Base-by-base conservation (phyloP, 2,797 vertebrate species). In the Myripristis jacobus region DNA sequence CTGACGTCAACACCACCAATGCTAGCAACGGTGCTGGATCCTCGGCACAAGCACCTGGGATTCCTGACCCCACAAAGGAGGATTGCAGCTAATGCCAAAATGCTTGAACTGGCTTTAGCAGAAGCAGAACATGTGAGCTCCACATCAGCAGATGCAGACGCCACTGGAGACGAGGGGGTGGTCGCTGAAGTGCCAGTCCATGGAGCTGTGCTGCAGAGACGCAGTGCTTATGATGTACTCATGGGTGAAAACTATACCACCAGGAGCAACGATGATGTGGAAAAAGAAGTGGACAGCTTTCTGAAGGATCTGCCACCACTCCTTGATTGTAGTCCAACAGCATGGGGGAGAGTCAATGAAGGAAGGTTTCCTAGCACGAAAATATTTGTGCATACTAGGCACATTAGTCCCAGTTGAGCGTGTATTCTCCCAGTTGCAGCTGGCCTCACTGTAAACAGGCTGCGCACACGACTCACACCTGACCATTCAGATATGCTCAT, bases 311-410 rank as follows among this genome's bases (percentile, higher is more conserved):
- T 15, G 10, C 12, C 53, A 6, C 43, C 62, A 21, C 47, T 19
- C 3, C 54, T 76, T 19, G 73, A 70, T 7, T n/a, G 21, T 5
- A 38, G n/a, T 48, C 54, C 61, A 21, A 34, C 22, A 48, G 52
- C 50, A 4, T 70, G 61, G 67, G 68, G 75, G 51, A 67, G 67
- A 62, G 69, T 22, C 1, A 72, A 67, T 52, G 41, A 43, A 46
- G 27, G 16, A 15, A 44, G 52, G n/a, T 79, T 68, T 44, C 64
- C n/a, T n/a, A n/a, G n/a, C n/a, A n/a, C n/a, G n/a, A n/a, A n/a
- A n/a, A n/a, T n/a, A n/a, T n/a, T n/a, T n/a, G n/a, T n/a, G n/a
- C n/a, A n/a, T n/a, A n/a, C n/a, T n/a, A n/a, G n/a, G n/a, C n/a
- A n/a, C n/a, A n/a, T n/a, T n/a, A n/a, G n/a, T n/a, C n/a, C n/a